Conservation (phyloP, 2,797 vertebrate species). For the Darevskia nairensis region DNA sequence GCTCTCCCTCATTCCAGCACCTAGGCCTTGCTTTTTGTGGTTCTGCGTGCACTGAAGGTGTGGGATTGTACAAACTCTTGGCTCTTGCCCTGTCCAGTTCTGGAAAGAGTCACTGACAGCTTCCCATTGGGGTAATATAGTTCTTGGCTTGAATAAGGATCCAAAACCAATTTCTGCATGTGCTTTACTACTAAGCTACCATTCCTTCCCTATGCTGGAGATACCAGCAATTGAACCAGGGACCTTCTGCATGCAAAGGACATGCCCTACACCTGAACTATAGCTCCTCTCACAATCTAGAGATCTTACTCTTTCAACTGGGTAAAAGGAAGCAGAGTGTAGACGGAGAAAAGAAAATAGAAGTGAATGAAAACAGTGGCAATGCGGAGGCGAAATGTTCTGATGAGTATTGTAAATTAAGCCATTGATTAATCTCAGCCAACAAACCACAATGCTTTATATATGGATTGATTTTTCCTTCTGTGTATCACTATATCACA, state of each 20-base stretch:
- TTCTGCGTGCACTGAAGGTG: too few species aligned
- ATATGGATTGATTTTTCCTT: constrained; percentile 1
- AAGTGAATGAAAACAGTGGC: background rate
- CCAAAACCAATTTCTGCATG: too few species aligned
- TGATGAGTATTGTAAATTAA: background rate
- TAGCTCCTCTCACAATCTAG: background rate
- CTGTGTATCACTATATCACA: background rate
- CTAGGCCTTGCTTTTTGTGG: too few species aligned
- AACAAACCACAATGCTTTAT: background rate
- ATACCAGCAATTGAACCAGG: background rate
- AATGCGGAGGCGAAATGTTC: background rate
- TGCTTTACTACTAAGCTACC: background rate
- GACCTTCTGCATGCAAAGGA: background rate
- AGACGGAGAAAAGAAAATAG: background rate
- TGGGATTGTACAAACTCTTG: too few species aligned
- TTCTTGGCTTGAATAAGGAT: too few species aligned
- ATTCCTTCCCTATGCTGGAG: background rate
- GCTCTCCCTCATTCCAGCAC: too few species aligned
- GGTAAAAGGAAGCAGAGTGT: background rate
- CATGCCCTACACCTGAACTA: background rate
- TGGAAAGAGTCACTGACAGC: background rate
- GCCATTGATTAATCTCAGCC: background rate
- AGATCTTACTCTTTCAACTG: background rate
- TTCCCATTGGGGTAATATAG: background rate
- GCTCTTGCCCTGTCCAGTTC: too few species aligned